Percentiles rank a stretch among this genome's conserved stretches.
phyloP scores from a whole-genome alignment of 2,113 vertebrate species.

The Syngnathoides biaculeatus region DNA sequence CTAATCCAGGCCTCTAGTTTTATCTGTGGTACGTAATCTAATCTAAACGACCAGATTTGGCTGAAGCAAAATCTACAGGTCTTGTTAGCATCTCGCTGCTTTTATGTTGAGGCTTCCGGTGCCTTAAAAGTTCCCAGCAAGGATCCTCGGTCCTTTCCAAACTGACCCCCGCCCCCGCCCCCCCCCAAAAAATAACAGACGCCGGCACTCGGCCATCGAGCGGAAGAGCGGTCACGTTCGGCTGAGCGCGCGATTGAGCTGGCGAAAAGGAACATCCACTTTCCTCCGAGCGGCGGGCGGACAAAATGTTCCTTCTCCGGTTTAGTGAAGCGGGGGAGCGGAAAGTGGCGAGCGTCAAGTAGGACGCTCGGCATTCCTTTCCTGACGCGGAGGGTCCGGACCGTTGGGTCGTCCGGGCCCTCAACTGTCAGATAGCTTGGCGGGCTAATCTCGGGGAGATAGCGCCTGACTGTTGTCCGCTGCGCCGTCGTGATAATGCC shows the following conservation, averaged over 20 bases:
- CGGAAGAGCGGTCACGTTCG: conserved; percentile 52
- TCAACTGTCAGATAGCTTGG: conserved; percentile 32
- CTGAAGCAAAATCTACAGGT: too few species aligned
- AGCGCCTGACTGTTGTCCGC: conserved; percentile 22
- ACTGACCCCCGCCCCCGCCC: conserved; percentile 26
- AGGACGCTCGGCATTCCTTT: conserved; percentile 61
- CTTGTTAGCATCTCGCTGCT: too few species aligned
- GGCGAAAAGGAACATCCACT: conserved; percentile 36
- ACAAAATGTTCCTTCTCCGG: conserved; percentile 46
- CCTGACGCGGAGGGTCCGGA: conserved; percentile 24
- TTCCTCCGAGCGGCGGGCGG: conserved; percentile 7
- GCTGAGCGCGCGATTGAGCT: conserved; percentile 49
- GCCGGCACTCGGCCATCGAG: conserved; percentile 33
- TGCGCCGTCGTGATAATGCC: conserved; percentile 42
- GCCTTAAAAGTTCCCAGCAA: too few species aligned
- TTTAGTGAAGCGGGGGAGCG: conserved; percentile 26
- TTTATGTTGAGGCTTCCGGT: too few species aligned
- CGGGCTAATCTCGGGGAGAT: conserved; percentile 53
- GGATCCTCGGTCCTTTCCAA: too few species aligned
- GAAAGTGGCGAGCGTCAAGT: conserved; percentile 58
- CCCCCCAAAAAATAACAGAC: conserved; percentile 50
- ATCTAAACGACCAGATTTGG: too few species aligned
- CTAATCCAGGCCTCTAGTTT: too few species aligned
- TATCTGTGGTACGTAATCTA: too few species aligned
- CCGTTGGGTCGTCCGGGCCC: conserved; percentile 11